phyloP scores from a whole-genome alignment of 2,888 invertebrate species.

The Mesorhabditis spiculigera region DNA sequence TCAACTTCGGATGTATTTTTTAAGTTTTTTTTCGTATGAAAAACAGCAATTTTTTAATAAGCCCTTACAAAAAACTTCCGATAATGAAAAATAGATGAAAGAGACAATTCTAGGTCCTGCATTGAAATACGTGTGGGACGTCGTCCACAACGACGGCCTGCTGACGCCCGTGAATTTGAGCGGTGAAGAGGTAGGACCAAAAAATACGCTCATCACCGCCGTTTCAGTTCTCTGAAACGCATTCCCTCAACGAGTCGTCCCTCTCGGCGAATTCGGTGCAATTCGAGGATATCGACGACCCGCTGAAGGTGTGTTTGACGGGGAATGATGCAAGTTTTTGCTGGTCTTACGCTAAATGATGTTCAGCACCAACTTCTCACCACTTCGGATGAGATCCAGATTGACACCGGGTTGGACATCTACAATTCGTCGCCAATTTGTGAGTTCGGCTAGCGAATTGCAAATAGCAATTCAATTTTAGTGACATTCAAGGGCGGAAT shows the following conservation, averaged over 20 bases:
- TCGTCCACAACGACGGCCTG: neutral
- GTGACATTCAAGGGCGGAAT: neutral
- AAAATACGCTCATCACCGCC: neutral
- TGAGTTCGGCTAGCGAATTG: neutral
- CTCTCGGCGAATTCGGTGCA: slow-evolving; percentile 37
- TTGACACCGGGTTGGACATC: neutral
- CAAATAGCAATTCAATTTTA: neutral
- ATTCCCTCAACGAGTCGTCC: slow-evolving; percentile 34
- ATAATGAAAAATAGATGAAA: no score
- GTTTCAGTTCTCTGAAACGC: slow-evolving; percentile 26
- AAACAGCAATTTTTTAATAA: no score
- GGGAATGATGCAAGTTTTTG: neutral
- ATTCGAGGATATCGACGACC: slow-evolving; percentile 51
- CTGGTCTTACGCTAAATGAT: neutral
- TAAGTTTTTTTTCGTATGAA: no score
- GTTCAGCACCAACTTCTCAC: slow-evolving; percentile 21
- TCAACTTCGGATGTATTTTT: no score
- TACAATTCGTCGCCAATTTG: neutral
- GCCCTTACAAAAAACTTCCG: no score
- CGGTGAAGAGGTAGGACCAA: slow-evolving; percentile 26
- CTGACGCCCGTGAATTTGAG: slow-evolving; percentile 27
- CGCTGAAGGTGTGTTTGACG: slow-evolving; percentile 25
- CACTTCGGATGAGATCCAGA: neutral
- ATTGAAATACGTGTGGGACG: neutral
- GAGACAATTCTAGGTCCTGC: no score